phyloP scores from a whole-genome alignment of 1,140 invertebrate genomes.

The Halesus radiatus region DNA sequence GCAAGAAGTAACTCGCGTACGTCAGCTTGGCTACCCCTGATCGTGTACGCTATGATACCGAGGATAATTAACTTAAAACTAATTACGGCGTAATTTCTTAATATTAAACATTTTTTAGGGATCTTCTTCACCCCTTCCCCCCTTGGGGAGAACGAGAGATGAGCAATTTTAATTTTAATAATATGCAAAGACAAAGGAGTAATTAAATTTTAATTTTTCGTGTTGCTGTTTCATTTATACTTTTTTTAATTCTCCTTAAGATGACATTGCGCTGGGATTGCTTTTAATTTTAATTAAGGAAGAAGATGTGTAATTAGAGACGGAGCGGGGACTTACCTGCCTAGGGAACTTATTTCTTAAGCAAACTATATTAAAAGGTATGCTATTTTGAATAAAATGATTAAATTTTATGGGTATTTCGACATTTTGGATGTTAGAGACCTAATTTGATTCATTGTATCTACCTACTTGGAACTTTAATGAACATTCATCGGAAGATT shows the following conservation, averaged over 20 bases:
- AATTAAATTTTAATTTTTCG: conserved; percentile 59
- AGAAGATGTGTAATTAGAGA: conserved; percentile 51
- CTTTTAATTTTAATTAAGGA: conserved; percentile 56
- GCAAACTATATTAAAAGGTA: no score
- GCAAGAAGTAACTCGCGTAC: no score
- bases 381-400: no score
- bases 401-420: no score
- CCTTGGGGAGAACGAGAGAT: conserved; percentile 4
- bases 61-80: conserved; percentile 57
- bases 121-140: conserved; percentile 47
- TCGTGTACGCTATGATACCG: conserved; percentile 51
- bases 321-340: background rate
- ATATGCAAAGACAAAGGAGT: conserved; percentile 57
- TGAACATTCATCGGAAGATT: no score
- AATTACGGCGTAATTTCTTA: conserved; percentile 58
- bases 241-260: conserved; percentile 44
- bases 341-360: background rate
- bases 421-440: no score
- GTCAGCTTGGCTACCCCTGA: no score
- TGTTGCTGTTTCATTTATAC: conserved; percentile 54
- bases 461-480: no score
- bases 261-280: conserved; percentile 52
- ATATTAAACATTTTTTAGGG: conserved; percentile 57
- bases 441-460: no score
- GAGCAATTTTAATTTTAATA: conserved; percentile 55